Percentiles rank a stretch among this genome's conserved stretches.
phyloP scores from a whole-genome alignment of 64 coral and sea anemone species.

The Montipora efflorescens region DNA sequence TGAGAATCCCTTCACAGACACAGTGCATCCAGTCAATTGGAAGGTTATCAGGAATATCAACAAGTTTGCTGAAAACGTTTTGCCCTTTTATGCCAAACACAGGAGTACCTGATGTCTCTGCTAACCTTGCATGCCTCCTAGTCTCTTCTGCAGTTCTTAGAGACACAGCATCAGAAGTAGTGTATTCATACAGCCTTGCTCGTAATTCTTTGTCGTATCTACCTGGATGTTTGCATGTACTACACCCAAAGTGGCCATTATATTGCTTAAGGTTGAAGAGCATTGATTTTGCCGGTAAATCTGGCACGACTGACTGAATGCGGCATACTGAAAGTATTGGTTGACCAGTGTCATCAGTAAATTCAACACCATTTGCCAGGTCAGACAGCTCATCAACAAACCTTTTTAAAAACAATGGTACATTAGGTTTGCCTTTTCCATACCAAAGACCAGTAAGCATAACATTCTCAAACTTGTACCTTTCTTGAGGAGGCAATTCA shows the following conservation, averaged over 20 bases:
- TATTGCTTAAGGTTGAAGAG: no score
- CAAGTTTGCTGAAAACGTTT: slow-evolving; percentile 37
- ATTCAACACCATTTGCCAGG: not conserved
- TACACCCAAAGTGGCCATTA: no score
- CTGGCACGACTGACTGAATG: no score
- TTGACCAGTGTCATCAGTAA: no score
- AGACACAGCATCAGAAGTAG: not conserved
- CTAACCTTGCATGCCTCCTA: slow-evolving; percentile 46
- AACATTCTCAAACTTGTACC: slow-evolving; percentile 78
- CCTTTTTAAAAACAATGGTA: slow-evolving; percentile 56
- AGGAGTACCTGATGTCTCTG: slow-evolving; percentile 2
- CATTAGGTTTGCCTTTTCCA: slow-evolving; percentile 66
- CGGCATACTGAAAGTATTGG: no score
- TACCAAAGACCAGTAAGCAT: slow-evolving; percentile 56
- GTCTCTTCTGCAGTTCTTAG: slow-evolving; percentile 23
- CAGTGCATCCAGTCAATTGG: slow-evolving; percentile 84
- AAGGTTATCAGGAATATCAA: slow-evolving; percentile 80
- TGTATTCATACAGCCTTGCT: not conserved
- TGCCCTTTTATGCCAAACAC: slow-evolving; percentile 56
- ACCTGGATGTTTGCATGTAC: no score
- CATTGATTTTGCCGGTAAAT: no score
- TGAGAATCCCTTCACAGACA: slow-evolving; percentile 80
- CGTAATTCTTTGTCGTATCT: no score
- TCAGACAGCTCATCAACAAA: slow-evolving; percentile 64
- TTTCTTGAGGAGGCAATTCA: slow-evolving; percentile 60